These are phyloP conservation scores for Himantopus leucocephalus DNA, from an alignment of 2,113 vertebrate genomes.

Conservation along the genomic window DNA sequence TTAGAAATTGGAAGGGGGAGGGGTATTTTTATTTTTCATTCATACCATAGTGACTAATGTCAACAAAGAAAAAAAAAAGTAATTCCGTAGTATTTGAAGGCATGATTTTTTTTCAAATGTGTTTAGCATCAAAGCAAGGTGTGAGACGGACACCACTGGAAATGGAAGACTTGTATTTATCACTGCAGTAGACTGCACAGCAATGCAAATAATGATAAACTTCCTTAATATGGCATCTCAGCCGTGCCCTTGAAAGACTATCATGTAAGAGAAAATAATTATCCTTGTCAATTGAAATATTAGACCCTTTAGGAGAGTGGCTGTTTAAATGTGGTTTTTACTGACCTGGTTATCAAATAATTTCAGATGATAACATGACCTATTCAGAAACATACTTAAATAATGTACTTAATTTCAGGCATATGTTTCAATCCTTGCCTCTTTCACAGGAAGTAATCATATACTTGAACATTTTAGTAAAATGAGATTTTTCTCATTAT, in stretches of 20 bases:
- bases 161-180: not conserved
- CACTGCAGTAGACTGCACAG: not conserved
- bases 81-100: not conserved
- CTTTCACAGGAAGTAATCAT: not conserved
- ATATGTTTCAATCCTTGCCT: not conserved
- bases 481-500: not conserved
- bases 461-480: not conserved
- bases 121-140: not conserved
- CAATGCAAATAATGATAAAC: not conserved
- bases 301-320: not conserved
- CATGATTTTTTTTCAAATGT: not conserved
- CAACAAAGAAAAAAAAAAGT: not conserved
- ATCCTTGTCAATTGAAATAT: not conserved
- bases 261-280: not conserved
- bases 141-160: not conserved
- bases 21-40: not conserved
- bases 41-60: not conserved
- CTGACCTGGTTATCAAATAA: not conserved
- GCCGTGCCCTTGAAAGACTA: not conserved
- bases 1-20: not conserved
- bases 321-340: not conserved
- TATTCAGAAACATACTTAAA: not conserved
- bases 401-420: not conserved
- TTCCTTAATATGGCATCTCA: not conserved
- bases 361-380: not conserved